Conservation (phyloP, 2,888 invertebrate genomes). For the Drosophila pseudotakahashii region DNA sequence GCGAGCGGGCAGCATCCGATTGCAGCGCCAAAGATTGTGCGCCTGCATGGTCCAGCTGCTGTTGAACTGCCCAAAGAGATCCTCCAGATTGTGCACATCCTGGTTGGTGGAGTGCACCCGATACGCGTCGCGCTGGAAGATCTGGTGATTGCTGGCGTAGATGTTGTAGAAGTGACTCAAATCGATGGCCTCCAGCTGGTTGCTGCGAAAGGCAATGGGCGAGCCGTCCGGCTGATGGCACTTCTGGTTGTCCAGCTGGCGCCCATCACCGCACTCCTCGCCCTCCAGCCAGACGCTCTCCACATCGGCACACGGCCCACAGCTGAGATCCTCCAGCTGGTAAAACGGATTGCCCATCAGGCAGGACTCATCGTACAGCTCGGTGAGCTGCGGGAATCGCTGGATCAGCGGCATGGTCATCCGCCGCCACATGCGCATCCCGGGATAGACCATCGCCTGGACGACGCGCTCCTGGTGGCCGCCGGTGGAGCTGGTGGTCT, state of each 20-base stretch:
- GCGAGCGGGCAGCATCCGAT: slow-evolving; percentile 90
- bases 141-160: slow-evolving; percentile 86
- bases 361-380: slow-evolving; percentile 93
- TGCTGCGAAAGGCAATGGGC: slow-evolving; percentile 87
- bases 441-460: slow-evolving; percentile 92
- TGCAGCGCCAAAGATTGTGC: slow-evolving; percentile 87
- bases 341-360: slow-evolving; percentile 93
- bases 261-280: slow-evolving; percentile 43
- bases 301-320: slow-evolving; percentile 92
- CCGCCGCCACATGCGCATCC: slow-evolving; percentile 89
- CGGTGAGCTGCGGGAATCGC: slow-evolving; percentile 89
- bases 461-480: slow-evolving; percentile 55
- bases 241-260: slow-evolving; percentile 8
- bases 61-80: slow-evolving; percentile 83
- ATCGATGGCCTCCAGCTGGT: slow-evolving; percentile 86
- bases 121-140: slow-evolving; percentile 88
- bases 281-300: slow-evolving; percentile 85
- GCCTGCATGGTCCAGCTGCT: slow-evolving; percentile 64
- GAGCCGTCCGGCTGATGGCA: slow-evolving; percentile 63
- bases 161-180: slow-evolving; percentile 86
- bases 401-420: slow-evolving; percentile 91
- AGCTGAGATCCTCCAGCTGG: slow-evolving; percentile 92
- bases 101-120: slow-evolving; percentile 84
- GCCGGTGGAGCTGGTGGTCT: slow-evolving; percentile 58
- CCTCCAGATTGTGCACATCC: slow-evolving; percentile 82